Evolutionary conservation across 2,888 invertebrate genomes (phyloP).

Genomic region (Brachyptera putata): DNA sequence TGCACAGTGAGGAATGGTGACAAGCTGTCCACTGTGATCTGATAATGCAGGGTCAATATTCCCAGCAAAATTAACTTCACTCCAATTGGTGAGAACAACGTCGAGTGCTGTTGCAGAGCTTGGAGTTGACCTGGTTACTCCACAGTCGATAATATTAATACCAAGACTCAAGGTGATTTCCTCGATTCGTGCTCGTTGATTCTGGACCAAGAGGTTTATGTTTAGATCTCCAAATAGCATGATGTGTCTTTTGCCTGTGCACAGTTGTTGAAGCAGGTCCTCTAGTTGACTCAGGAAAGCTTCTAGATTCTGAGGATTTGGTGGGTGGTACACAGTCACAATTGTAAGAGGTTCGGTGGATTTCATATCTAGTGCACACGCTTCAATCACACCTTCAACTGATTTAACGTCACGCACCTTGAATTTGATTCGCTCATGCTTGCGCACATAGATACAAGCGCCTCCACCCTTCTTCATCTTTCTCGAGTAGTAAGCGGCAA

Average conservation of each 20-base stretch:
- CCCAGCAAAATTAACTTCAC: too few species aligned
- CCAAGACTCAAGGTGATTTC: too few species aligned
- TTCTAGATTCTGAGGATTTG: background rate
- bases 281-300: background rate
- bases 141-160: too few species aligned
- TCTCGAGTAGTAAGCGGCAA: background rate
- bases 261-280: background rate
- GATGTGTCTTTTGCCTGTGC: background rate
- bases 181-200: too few species aligned
- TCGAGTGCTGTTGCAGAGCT: too few species aligned
- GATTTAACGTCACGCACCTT: constrained; percentile 1
- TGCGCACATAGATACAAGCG: background rate
- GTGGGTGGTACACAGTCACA: background rate
- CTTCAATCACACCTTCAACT: background rate
- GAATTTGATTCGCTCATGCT: background rate
- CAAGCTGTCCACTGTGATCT: constrained; percentile 5
- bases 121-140: too few species aligned
- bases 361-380: background rate
- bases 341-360: background rate
- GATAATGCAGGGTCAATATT: constrained; percentile 6
- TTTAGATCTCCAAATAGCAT: background rate
- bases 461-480: too few species aligned
- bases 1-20: background rate
- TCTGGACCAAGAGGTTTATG: background rate
- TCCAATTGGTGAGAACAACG: too few species aligned